A percentile compares a stretch with the other conserved stretches of the same genome.
phyloP scores from a whole-genome alignment of 2,113 vertebrate species.

The Origma solitaria region DNA sequence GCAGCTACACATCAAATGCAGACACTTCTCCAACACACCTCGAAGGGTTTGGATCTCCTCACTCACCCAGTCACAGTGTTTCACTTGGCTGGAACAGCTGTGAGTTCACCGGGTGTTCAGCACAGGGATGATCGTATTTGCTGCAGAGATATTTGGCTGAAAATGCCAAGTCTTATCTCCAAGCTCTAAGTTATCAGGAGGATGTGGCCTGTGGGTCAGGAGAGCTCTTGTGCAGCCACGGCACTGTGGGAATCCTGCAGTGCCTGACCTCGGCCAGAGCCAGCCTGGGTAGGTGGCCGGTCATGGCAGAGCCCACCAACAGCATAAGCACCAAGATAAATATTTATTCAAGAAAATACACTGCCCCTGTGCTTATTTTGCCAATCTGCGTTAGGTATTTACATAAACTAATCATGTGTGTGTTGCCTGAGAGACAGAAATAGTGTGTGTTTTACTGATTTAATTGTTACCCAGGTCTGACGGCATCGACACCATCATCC shows the following conservation, averaged over 20 bases:
- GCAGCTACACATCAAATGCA: not conserved
- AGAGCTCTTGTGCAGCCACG: not conserved
- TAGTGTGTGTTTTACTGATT: not conserved
- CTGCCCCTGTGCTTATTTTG: slow-evolving; percentile 24
- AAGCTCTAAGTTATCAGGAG: not conserved
- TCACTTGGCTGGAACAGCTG: not conserved
- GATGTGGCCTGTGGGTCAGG: not conserved
- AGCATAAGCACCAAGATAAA: not conserved
- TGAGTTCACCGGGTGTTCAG: not conserved
- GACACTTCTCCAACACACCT: not conserved
- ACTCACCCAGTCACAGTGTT: not conserved
- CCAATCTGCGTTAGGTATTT: slow-evolving; percentile 13
- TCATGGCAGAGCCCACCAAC: not conserved
- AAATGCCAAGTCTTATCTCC: not conserved
- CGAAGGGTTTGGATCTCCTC: not conserved
- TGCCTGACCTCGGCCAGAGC: accelerated
- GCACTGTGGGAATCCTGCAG: not conserved
- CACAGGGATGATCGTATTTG: accelerated
- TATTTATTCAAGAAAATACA: not conserved
- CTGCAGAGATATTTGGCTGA: not conserved
- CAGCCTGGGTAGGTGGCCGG: accelerated
- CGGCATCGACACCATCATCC: accelerated
- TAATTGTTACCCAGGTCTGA: not conserved
- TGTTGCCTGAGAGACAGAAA: slow-evolving; percentile 35
- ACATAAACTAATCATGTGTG: slow-evolving; percentile 40